Conservation (phyloP, 1,140 invertebrate species). For the Drosophila grimshawi region DNA sequence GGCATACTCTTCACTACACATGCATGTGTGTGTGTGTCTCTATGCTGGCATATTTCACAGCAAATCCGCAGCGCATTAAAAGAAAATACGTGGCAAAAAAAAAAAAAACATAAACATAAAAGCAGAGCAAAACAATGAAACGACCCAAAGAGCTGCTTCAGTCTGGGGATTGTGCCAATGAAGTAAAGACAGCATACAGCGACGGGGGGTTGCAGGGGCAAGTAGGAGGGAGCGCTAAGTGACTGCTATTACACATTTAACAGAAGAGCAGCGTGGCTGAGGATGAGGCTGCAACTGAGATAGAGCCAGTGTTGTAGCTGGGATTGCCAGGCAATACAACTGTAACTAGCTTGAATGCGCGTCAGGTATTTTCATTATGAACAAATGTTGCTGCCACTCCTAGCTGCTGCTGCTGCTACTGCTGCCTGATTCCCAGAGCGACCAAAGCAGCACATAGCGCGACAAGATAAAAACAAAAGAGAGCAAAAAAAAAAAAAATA, state of each 20-base stretch:
- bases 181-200: conserved; percentile 71
- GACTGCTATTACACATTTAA: conserved; percentile 77
- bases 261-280: conserved; percentile 19
- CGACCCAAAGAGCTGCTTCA: conserved; percentile 35
- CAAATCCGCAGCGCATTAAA: conserved; percentile 82
- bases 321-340: conserved; percentile 72
- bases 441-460: conserved; percentile 40
- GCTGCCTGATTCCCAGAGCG: conserved; percentile 63
- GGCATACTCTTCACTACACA: background rate
- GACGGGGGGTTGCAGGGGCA: conserved; percentile 11
- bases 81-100: conserved; percentile 77
- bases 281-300: background rate
- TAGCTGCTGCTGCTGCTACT: conserved; percentile 33
- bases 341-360: conserved; percentile 27
- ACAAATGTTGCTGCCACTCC: conserved; percentile 65
- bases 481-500: conserved; percentile 20
- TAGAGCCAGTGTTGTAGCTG: conserved; percentile 40
- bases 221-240: conserved; percentile 59
- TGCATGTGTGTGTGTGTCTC: conserved; percentile 14
- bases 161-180: conserved; percentile 79
- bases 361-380: conserved; percentile 58
- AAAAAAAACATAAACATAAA: conserved; percentile 36
- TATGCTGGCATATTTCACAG: conserved; percentile 70
- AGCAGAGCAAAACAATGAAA: conserved; percentile 74
- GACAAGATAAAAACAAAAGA: conserved; percentile 61